Evolutionary conservation across 2,888 invertebrate genomes (phyloP), one percentile per base, ranked within the genome.

Genomic region (Anthophora plumipes): DNA sequence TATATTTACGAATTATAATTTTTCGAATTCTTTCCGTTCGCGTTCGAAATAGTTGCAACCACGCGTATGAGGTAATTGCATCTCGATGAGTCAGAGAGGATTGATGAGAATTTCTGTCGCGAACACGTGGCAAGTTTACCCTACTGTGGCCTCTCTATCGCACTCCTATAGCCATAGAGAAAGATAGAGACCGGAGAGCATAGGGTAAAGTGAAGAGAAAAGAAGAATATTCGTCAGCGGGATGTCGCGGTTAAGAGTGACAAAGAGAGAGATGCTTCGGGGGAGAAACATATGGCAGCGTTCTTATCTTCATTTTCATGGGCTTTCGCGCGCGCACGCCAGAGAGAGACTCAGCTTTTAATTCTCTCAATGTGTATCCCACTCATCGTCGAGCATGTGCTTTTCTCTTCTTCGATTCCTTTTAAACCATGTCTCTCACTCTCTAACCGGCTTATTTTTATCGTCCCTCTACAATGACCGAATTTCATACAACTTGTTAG

Each of bases 231-330:
- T 69, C 14, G 54, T 37, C 12, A 48, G 64, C 12, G 43, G 61
- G 71, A 55, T 50, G 4, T 4, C 4, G 25, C 43, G 31, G 31
- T 4, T 0, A 14, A 54, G 46, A 46, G 46, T 20, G 55, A 61
- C 22, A 66, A 31, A 64, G 76, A 55, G 61, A 55, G 61, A 60
- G 48, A 54, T 60, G 37, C 11, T 8, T 20, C 64, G 66, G 70
- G 69, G 80, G 74, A 37, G 60, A 67, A 70, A 80, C 81, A 81
- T 74, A 81, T 81, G 81, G 74, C 69, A 39, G 63, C 50, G 57
- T 72, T 77, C 73, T 82, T 77, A 82, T 82, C 61, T 82, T 55
- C 66, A 61, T 70, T 82, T 82, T 70, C 69, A 66, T 77, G 73
- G 73, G 66, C 66, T 77, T 74, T 82, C 22, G 66, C 54, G 39